Evolutionary conservation across 2,888 invertebrate species (phyloP), one percentile per base, ranked within the genome.

Genomic region (Hedya salicella): DNA sequence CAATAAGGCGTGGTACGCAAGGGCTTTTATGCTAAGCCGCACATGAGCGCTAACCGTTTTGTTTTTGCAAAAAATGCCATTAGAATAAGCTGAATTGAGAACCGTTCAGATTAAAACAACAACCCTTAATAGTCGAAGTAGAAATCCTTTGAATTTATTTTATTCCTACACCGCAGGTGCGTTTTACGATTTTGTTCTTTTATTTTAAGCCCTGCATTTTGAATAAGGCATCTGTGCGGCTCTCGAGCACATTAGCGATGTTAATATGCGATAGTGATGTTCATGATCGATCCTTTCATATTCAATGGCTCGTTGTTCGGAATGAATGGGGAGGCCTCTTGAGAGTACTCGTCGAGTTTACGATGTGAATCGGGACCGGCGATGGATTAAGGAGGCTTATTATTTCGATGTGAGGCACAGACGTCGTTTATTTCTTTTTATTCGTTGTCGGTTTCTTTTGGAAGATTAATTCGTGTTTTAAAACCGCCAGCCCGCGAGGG

Each of bases 171-270:
- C 46, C 53, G 66, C 66, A 66, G 66, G 66, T 66, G 66, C 66
- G 60, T 40, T 44, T 32, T 48, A 66, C 40, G 60, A 61, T 61
- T 54, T 19, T 17, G 40, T 54, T 48, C 60, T 53, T 73, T 85
- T 83, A 82, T 84, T 81, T 80, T 76, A 81, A 79, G 75, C 79
- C 74, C 76, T 75, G 75, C 75, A 78, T 78, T 78, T 83, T 85
- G 83, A 85, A 83, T 81, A 80, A 76, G 68, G 76, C 73, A 72
- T 82, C 82, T 85, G 83, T 82, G 78, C 78, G 76, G 57, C 70
- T 81, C 81, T 82, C 75, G 70, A 82, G 85, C 78, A 86, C 86
- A 88, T 89, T 89, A 88, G 78, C 80, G 85, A 88, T 84, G 85
- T 84, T 87, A 89, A 88, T 88, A 87, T 78, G 78, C 83, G 84